Conservation (phyloP, 2,888 invertebrate genomes). For the Sceliomorpha sp. region DNA sequence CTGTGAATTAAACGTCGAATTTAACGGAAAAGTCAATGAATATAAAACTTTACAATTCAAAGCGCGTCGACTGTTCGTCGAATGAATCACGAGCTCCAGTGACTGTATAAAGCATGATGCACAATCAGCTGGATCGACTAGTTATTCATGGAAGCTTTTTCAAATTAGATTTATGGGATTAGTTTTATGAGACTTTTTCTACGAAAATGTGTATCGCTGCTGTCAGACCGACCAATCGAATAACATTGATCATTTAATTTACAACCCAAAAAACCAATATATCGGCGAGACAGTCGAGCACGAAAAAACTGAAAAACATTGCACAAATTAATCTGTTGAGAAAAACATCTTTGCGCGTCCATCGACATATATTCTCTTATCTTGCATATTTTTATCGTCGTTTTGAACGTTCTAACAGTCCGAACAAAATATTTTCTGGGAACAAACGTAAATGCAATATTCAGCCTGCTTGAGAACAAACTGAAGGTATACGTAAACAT, state of each 20-base stretch:
- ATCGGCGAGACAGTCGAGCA: background rate
- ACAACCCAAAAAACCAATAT: slow-evolving; percentile 19
- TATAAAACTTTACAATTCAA: slow-evolving; percentile 55
- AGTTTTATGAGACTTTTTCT: slow-evolving; percentile 44
- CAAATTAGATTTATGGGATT: slow-evolving; percentile 50
- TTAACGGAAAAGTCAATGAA: slow-evolving; percentile 55
- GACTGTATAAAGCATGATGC: slow-evolving; percentile 44
- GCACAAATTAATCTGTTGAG: no score
- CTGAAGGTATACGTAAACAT: no score
- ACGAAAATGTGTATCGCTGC: slow-evolving; percentile 37
- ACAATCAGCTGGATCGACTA: slow-evolving; percentile 50
- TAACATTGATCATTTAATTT: slow-evolving; percentile 31
- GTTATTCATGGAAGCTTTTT: slow-evolving; percentile 49
- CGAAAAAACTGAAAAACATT: slow-evolving; percentile 2
- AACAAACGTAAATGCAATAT: no score
- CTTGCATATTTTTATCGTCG: no score
- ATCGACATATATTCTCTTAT: no score
- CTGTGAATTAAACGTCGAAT: slow-evolving; percentile 50
- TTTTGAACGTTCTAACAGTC: no score
- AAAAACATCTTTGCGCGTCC: no score
- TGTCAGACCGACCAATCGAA: slow-evolving; percentile 24
- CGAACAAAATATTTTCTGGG: no score
- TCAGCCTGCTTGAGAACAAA: no score
- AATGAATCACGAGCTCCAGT: slow-evolving; percentile 47
- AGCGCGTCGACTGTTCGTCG: slow-evolving; percentile 49